These are phyloP conservation scores for Rhabdophis nuchalis DNA, from an alignment of 2,797 vertebrate species.

Conservation along the genomic window DNA sequence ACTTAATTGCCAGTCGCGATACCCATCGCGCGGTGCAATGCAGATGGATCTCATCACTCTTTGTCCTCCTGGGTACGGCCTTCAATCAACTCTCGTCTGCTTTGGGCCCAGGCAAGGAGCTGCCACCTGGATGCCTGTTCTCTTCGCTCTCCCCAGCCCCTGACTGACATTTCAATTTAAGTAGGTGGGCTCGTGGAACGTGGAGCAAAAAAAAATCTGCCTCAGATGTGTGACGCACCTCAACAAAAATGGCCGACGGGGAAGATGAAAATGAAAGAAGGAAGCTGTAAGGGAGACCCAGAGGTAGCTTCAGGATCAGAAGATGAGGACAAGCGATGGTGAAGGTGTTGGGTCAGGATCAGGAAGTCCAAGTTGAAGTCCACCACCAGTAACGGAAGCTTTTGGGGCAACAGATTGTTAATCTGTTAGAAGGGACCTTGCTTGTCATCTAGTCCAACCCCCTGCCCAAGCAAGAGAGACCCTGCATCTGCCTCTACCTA, in stretches of 20 bases:
- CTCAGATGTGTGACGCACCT: neutral
- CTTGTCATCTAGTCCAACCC: too few species aligned
- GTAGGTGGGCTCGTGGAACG: neutral
- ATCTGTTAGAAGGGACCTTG: too few species aligned
- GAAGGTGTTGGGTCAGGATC: neutral
- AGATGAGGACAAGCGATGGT: neutral
- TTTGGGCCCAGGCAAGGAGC: neutral
- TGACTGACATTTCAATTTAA: conserved; percentile 9
- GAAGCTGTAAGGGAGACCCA: too few species aligned
- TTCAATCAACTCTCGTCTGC: neutral
- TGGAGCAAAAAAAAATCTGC: neutral
- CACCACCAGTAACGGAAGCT: neutral
- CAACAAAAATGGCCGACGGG: neutral
- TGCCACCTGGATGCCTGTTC: neutral
- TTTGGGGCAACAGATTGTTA: too few species aligned
- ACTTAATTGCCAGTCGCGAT: neutral
- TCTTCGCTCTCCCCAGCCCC: neutral
- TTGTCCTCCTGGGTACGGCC: neutral
- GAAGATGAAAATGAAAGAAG: too few species aligned
- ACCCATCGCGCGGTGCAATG: neutral
- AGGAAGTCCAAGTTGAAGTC: neutral
- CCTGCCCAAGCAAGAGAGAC: too few species aligned
- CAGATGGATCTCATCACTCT: neutral
- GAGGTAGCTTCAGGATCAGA: neutral
- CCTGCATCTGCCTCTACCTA: too few species aligned